A percentile compares a stretch with the other conserved stretches of the same genome.
Evolutionary conservation across 1,140 invertebrate species (phyloP).

Genomic region (Druon quercuslanigerum): DNA sequence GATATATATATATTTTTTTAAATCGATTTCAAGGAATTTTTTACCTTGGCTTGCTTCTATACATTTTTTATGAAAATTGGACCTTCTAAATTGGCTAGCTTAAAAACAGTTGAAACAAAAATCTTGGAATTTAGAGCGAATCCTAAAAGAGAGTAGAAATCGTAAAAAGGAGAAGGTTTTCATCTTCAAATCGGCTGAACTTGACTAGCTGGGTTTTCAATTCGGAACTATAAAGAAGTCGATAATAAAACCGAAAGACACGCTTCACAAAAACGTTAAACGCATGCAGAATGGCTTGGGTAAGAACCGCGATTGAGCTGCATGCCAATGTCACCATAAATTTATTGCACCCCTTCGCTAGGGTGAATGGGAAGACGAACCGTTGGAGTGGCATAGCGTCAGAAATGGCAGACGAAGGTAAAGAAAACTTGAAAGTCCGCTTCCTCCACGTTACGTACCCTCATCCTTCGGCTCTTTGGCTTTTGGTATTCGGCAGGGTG

Average conservation of each 20-base stretch:
- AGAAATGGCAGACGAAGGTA: conserved; percentile 49
- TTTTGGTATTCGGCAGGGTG: conserved; percentile 66
- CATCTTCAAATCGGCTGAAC: conserved; percentile 3
- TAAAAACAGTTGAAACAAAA: not conserved
- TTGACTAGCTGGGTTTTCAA: conserved; percentile 22
- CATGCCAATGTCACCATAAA: conserved; percentile 55
- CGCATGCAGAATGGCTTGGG: conserved; percentile 31
- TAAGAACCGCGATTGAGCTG: conserved; percentile 50
- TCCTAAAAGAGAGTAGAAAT: conserved; percentile 39
- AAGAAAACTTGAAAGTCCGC: conserved; percentile 52
- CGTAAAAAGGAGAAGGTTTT: conserved; percentile 36
- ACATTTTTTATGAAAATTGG: too few relatives aligned
- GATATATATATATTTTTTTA: too few relatives aligned
- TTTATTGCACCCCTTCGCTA: conserved; percentile 54
- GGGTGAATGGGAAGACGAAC: conserved; percentile 50
- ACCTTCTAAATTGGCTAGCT: too few relatives aligned
- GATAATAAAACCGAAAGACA: conserved; percentile 41
- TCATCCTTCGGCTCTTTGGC: conserved; percentile 33
- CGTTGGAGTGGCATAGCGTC: conserved; percentile 49
- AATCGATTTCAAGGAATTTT: too few relatives aligned
- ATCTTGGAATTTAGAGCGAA: not conserved
- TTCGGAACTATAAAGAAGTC: conserved; percentile 31
- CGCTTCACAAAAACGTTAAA: conserved; percentile 42
- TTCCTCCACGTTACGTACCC: conserved; percentile 31
- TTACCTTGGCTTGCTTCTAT: too few relatives aligned